Evolutionary conservation across 2,113 vertebrate species (phyloP).

Genomic region (Laticauda colubrina): DNA sequence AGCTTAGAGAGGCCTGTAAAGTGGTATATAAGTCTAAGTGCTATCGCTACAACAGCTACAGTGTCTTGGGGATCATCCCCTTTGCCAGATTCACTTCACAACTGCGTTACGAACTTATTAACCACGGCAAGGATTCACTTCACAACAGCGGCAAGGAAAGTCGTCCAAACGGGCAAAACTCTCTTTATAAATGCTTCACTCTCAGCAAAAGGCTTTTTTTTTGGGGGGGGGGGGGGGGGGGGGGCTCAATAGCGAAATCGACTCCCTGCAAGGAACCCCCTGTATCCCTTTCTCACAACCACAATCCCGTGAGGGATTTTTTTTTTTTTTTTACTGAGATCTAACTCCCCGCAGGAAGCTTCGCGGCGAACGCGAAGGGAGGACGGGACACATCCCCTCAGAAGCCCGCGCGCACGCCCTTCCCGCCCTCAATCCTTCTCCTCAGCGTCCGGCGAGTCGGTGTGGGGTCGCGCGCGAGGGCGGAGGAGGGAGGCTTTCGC

Average conservation of each 20-base stretch:
- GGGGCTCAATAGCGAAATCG: not conserved
- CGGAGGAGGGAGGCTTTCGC: not conserved
- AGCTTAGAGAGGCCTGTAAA: too few species aligned
- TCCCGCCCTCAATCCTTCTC: not conserved
- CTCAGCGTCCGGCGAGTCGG: not conserved
- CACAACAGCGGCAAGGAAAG: not conserved
- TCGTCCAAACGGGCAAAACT: too few species aligned
- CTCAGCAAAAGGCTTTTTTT: not conserved
- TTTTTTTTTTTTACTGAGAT: not conserved
- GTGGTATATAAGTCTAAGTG: too few species aligned
- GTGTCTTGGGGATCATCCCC: too few species aligned
- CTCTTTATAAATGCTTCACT: not conserved
- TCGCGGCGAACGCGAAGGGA: not conserved
- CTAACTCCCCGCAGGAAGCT: not conserved
- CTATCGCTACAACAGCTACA: not conserved
- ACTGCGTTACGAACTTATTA: too few species aligned
- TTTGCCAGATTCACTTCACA: not conserved
- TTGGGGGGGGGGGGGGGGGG: too few species aligned
- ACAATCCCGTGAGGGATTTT: not conserved
- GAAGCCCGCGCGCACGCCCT: not conserved
- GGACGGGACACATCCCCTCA: not conserved
- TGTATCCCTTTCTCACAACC: not conserved
- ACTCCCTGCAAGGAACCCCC: too few species aligned
- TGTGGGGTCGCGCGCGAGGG: not conserved
- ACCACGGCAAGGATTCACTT: not conserved